Evolutionary conservation across 2,888 invertebrate genomes (phyloP), one percentile per base, ranked within the genome.

Genomic region (Aphodius granarius): DNA sequence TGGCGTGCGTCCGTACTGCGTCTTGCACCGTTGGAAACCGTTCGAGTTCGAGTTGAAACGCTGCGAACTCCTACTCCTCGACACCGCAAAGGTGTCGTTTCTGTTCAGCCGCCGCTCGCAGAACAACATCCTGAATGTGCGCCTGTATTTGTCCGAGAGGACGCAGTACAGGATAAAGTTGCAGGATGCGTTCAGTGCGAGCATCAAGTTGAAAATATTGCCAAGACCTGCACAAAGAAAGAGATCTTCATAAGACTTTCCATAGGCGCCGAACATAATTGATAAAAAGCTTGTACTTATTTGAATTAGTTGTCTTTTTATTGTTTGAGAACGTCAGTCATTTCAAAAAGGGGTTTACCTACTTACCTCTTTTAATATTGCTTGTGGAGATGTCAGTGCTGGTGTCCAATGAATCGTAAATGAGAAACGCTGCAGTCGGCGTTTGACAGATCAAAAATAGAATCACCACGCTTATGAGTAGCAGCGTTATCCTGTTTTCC

Each of bases 91-190:
- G 9, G 85, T 84, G 73, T 86, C 86, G 66, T 84, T 83, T 22
- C 83, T 80, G 22, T 78, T 79, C 63, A 83, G 79, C 64, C 79
- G 80, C 16, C 85, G 20, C 23, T 73, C 73, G 80, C 85, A 85
- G 78, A 86, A 86, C 19, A 87, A 78, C 73, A 84, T 78, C 76
- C 79, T 83, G 79, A 87, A 86, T 16, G 92, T 93, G 80, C 89
- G 89, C 66, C 94, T 88, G 86, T 94, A 94, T 82, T 93, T 92
- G 83, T 92, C 92, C 79, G 93, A 93, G 84, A 95, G 90, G 68
- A 92, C 91, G 81, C 94, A 94, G 85, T 94, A 95, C 77, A 95
- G 88, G 80, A 95, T 88, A 86, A 95, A 95, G 87, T 95, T 95
- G 71, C 91, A 91, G 0, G 94, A 92, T 5, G 94, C 92, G 87